Evolutionary conservation across 2,797 vertebrate species (phyloP).

Genomic region (Calcarius lapponicus): DNA sequence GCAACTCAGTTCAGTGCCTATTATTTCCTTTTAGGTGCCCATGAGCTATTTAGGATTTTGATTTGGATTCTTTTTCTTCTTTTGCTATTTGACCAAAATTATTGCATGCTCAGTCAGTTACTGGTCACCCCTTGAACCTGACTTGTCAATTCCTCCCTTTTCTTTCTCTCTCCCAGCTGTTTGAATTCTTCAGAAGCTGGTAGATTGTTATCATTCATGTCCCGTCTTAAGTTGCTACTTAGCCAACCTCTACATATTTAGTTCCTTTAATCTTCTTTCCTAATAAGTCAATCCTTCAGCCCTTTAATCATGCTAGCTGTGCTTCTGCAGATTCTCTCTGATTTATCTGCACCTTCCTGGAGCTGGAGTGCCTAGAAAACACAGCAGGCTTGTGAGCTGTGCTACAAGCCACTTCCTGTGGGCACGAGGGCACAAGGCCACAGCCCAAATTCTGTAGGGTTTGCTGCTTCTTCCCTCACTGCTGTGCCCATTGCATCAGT

Average conservation of each 20-base stretch:
- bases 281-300: slow-evolving; percentile 64
- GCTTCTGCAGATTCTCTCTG: slow-evolving; percentile 47
- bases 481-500: background rate
- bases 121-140: slow-evolving; percentile 5
- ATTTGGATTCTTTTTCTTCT: background rate
- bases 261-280: slow-evolving; percentile 70
- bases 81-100: background rate
- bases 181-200: slow-evolving; percentile 51
- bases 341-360: slow-evolving; percentile 52
- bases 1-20: background rate
- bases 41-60: background rate
- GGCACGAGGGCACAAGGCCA: background rate
- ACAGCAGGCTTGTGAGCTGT: background rate
- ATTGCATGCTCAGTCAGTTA: background rate
- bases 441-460: background rate
- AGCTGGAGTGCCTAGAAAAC: background rate
- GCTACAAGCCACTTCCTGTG: background rate
- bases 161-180: slow-evolving; percentile 26
- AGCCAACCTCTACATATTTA: slow-evolving; percentile 62
- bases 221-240: slow-evolving; percentile 64
- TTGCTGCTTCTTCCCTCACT: background rate
- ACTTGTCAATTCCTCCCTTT: slow-evolving; percentile 44
- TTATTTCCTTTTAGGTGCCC: background rate
- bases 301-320: slow-evolving; percentile 67
- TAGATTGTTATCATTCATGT: slow-evolving; percentile 69